Base-by-base conservation (phyloP, 2,113 vertebrate genomes). In the Zosterops hypoxanthus region DNA sequence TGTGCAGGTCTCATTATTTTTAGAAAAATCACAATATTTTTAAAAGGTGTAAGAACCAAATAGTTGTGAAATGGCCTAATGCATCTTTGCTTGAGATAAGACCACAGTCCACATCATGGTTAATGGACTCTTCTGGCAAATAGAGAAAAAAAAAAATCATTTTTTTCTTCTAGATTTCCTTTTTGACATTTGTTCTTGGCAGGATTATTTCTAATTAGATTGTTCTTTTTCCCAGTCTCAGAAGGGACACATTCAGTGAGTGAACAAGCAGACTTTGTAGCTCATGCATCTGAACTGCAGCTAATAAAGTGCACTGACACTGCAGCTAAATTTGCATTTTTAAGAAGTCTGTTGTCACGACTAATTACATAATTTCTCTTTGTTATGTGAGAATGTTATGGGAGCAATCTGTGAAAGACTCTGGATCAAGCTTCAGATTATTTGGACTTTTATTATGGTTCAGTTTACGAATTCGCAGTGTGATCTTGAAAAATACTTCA, bases 181-280 rank as follows among this genome's bases (percentile, higher is more conserved):
- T 39, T 93, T 83, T 91, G 79, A 94, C 89, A 93, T 73, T 94
- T 91, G 36, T 12, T 69, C 29, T 59, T 90, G 71, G 61, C 66
- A 90, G 53, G 64, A 94, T 90, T 90, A 85, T 93, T 89, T 92
- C 69, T 97, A 95, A 97, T 95, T 92, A 96, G 81, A 64, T 60
- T 80, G 39, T 86, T 97, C 69, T 85, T 94, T 92, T 88, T 82
- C 91, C 86, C 88, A 60, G 76, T 80, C 44, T 31, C 19, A 94
- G 94, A 82, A 81, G 63, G 42, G 73, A 71, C 59, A 79, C 68
- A 79, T 23, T 46, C 13, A 75, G 21, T 18, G 50, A 88, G 33
- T 15, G 65, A 92, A 63, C 71, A 80, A 81, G 79, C 39, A 82
- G 90, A 86, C 72, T 92, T 87, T 55, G 19, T 59, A 63, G 59